Evolutionary conservation across 1,140 invertebrate species (phyloP).

Genomic region (Cryptotermes secundus): DNA sequence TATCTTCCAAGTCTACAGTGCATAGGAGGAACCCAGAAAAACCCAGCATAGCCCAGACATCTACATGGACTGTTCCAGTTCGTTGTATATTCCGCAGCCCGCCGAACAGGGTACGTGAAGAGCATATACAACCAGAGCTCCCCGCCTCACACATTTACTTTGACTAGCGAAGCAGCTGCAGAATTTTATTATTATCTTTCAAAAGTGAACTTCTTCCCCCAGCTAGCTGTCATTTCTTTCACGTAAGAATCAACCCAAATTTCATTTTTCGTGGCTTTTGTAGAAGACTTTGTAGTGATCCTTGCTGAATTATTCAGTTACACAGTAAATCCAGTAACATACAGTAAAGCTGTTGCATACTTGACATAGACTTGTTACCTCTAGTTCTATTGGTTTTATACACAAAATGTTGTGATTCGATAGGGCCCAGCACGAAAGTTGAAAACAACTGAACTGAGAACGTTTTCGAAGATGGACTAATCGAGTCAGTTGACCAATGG

Average conservation of each 20-base stretch:
- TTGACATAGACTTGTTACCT: not conserved
- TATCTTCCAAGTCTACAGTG: conserved; percentile 3
- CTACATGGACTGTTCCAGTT: not conserved
- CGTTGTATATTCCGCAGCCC: not conserved
- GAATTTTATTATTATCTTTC: conserved; percentile 23
- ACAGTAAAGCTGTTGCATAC: not conserved
- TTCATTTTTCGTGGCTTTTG: not conserved
- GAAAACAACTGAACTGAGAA: too few species aligned
- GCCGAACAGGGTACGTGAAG: not conserved
- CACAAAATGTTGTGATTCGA: not conserved
- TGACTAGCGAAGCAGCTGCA: conserved; percentile 22
- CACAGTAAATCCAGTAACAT: not conserved
- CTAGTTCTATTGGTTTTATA: not conserved
- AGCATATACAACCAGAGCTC: conserved; percentile 6
- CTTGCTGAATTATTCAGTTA: conserved; percentile 22
- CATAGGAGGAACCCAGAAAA: not conserved
- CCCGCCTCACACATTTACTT: conserved; percentile 19
- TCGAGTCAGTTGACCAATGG: not conserved
- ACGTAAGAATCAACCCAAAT: conserved; percentile 23
- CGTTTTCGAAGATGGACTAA: not conserved
- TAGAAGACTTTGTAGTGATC: conserved; percentile 2
- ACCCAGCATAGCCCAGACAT: not conserved
- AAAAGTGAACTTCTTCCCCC: not conserved
- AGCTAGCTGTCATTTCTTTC: not conserved
- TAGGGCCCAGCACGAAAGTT: not conserved